Base-by-base conservation (phyloP, 2,888 invertebrate genomes). In the Drosophila neoperkinsi region DNA sequence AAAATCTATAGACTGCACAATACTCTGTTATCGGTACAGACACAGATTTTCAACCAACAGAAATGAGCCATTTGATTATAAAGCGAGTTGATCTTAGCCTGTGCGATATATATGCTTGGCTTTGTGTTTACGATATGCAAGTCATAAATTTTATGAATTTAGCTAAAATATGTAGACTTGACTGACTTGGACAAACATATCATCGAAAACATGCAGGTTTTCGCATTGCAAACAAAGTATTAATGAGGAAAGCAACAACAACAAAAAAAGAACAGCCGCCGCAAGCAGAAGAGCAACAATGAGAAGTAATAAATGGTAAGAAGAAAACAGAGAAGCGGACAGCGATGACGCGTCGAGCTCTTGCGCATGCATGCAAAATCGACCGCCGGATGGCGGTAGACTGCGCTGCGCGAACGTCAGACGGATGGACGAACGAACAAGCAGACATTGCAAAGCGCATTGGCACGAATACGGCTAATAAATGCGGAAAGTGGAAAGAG, bases 381-480 rank as follows among this genome's bases (percentile, higher is more conserved):
- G 52, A 69, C 56, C 53, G 51, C 36, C 16, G 59, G 30, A 50
- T 36, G 65, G 49, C 50, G 51, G 52, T 57, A 63, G 52, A 66
- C 43, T 18, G 41, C 50, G 30, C 30, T 13, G 33, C 50, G 59
- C 34, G 21, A 46, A 33, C 50, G 58, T 34, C 59, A 58, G 55
- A 31, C 55, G 43, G 21, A 33, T 30, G 30, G 25, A 30, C 25
- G 16, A 34, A 43, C 28, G 34, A 16, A 60, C 43, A 36, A 49
- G 33, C 51, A 65, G 58, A 53, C 58, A 51, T 49, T 60, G 71
- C 64, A 79, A 68, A 66, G 75, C 79, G 71, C 76, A 76, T 62
- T 78, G 75, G 66, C 76, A 71, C 81, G 74, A 78, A 85, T 82
- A 82, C 72, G 61, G 83, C 83, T 85, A 88, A 84, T 84, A 76